Percentiles rank a stretch among this genome's conserved stretches.
These are phyloP conservation scores for Thryonomys swinderianus DNA, from an alignment of 2,113 vertebrate species.

Conservation along the genomic window DNA sequence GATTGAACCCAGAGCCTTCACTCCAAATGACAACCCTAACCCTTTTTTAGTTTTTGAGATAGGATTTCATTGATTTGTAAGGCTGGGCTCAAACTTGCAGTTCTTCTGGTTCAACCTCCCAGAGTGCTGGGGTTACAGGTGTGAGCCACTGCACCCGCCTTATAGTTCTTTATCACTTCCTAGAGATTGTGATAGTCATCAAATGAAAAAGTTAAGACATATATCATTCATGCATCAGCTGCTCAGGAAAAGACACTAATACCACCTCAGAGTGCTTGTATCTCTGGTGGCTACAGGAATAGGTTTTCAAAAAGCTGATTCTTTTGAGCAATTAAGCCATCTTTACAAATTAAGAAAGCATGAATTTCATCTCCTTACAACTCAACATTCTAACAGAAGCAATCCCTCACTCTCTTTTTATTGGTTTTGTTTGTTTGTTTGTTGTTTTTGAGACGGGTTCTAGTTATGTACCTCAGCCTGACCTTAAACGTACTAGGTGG, in stretches of 20 bases:
- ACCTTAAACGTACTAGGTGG: neutral
- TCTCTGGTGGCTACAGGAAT: neutral
- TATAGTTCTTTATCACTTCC: neutral
- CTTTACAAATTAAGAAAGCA: constrained; percentile 27
- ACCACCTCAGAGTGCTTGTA: neutral
- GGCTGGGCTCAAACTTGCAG: no score
- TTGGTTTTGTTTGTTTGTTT: neutral
- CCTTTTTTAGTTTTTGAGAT: no score
- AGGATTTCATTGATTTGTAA: no score
- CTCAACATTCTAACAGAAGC: neutral
- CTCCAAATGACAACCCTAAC: no score
- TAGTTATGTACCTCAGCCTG: neutral
- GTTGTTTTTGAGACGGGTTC: neutral
- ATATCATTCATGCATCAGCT: neutral
- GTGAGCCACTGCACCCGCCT: no score
- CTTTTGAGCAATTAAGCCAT: neutral
- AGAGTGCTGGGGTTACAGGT: no score
- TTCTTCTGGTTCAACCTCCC: no score
- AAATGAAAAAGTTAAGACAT: neutral
- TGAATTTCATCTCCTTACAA: neutral
- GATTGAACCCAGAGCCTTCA: no score
- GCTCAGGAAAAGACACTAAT: neutral
- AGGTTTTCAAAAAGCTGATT: neutral
- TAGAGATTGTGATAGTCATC: neutral
- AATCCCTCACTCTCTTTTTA: neutral